Percentiles rank a stretch among this genome's conserved stretches.
Conservation (phyloP, 2,888 invertebrate genomes). For the Brachylomia viminalis region DNA sequence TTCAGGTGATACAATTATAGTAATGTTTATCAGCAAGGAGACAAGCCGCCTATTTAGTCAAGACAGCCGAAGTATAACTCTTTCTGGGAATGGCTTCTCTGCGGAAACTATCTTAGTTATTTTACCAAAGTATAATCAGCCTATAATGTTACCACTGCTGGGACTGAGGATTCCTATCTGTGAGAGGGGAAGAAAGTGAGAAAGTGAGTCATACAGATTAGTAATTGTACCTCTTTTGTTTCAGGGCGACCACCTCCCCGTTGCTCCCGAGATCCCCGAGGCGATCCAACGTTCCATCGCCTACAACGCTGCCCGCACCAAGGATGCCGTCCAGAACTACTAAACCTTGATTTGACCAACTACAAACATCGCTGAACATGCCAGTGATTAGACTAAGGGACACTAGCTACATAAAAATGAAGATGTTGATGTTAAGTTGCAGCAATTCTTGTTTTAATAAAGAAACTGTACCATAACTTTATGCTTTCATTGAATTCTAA, state of each 20-base stretch:
- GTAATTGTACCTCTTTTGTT: constrained; percentile 38
- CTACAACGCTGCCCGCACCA: constrained; percentile 73
- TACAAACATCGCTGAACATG: constrained; percentile 26
- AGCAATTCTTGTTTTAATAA: constrained; percentile 49
- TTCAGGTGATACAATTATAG: neutral
- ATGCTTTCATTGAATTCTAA: constrained; percentile 29
- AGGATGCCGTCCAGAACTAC: constrained; percentile 30
- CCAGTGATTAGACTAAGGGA: constrained; percentile 5
- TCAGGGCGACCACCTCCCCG: constrained; percentile 76
- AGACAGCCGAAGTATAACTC: neutral
- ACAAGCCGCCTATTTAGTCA: neutral
- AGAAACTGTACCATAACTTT: constrained; percentile 51
- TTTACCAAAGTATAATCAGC: neutral
- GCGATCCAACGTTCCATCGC: constrained; percentile 76
- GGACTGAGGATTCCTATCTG: neutral
- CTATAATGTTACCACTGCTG: neutral
- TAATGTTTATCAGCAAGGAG: neutral
- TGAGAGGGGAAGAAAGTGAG: too few relatives aligned
- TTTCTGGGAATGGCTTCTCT: neutral
- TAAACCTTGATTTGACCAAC: constrained; percentile 43
- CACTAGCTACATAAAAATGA: constrained; percentile 15
- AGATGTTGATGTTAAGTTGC: constrained; percentile 27
- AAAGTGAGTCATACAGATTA: neutral
- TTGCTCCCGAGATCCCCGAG: constrained; percentile 76
- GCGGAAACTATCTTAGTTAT: neutral